Evolutionary conservation across 2,888 invertebrate species (phyloP).

Genomic region (Heliconius aoede): DNA sequence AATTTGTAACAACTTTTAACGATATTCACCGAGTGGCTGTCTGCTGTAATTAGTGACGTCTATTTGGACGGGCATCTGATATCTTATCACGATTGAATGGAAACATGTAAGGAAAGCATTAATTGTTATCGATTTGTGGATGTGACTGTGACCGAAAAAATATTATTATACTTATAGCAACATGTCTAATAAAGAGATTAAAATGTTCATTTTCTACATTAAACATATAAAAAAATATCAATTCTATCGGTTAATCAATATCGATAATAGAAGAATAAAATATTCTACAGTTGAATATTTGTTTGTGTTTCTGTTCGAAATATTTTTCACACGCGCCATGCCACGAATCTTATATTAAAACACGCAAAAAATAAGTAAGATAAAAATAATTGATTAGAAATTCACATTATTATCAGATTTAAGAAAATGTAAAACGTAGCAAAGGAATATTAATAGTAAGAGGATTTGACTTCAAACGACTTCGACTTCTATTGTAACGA

Average conservation of each 20-base stretch:
- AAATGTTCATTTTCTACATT: too few relatives aligned
- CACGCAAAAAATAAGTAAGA: not conserved
- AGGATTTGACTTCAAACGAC: constrained; percentile 29
- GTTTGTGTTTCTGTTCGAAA: too few relatives aligned
- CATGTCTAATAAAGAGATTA: too few relatives aligned
- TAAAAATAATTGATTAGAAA: not conserved
- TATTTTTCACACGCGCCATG: not conserved
- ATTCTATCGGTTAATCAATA: too few relatives aligned
- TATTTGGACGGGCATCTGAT: constrained; percentile 12
- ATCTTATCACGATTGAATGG: constrained; percentile 11
- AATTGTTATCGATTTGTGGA: not conserved
- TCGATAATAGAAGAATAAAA: too few relatives aligned
- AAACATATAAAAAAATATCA: too few relatives aligned
- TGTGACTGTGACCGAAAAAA: not conserved
- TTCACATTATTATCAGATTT: not conserved
- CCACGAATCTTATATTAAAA: not conserved
- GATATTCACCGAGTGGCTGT: constrained; percentile 16
- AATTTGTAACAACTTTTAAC: constrained; percentile 24
- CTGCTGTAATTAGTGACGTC: constrained; percentile 16
- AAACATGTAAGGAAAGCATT: not conserved
- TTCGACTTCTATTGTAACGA: constrained; percentile 15
- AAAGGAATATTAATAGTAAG: constrained; percentile 12
- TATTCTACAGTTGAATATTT: too few relatives aligned
- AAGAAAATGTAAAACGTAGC: constrained; percentile 8
- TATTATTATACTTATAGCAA: not conserved